Evolutionary conservation across 2,888 invertebrate genomes (phyloP).

Genomic region (Pyralis farinalis): DNA sequence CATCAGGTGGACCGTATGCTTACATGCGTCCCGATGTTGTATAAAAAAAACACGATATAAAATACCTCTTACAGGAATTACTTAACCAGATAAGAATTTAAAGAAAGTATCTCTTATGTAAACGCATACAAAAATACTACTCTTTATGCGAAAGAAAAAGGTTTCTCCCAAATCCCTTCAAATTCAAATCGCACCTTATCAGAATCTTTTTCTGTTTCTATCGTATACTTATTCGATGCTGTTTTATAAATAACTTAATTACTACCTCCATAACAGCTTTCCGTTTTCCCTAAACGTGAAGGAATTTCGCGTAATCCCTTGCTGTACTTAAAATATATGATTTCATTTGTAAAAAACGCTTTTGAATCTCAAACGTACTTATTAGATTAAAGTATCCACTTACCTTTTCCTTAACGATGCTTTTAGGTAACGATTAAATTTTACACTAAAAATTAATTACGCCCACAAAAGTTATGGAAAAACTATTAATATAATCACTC

Average conservation of each 20-base stretch:
- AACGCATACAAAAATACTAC: background rate
- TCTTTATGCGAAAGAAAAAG: background rate
- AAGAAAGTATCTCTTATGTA: background rate
- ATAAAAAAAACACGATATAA: no score
- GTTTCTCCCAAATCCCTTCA: no score
- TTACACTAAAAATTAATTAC: constrained; percentile 2
- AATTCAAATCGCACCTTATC: no score
- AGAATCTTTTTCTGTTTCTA: no score
- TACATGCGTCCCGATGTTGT: no score
- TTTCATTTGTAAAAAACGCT: constrained; percentile 15
- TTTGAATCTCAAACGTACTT: background rate
- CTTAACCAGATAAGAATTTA: no score
- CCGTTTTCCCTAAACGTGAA: background rate
- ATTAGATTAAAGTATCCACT: background rate
- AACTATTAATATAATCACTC: background rate
- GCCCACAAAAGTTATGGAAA: background rate
- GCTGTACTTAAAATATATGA: constrained; percentile 10
- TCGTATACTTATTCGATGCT: no score
- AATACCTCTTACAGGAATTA: no score
- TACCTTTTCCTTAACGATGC: background rate
- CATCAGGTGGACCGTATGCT: no score
- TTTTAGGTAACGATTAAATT: background rate
- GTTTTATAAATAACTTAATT: constrained; percentile 1
- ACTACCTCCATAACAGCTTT: background rate
- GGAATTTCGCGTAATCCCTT: background rate